phyloP scores from a whole-genome alignment of 2,113 vertebrate genomes.

The Rhabdomys dilectus region DNA sequence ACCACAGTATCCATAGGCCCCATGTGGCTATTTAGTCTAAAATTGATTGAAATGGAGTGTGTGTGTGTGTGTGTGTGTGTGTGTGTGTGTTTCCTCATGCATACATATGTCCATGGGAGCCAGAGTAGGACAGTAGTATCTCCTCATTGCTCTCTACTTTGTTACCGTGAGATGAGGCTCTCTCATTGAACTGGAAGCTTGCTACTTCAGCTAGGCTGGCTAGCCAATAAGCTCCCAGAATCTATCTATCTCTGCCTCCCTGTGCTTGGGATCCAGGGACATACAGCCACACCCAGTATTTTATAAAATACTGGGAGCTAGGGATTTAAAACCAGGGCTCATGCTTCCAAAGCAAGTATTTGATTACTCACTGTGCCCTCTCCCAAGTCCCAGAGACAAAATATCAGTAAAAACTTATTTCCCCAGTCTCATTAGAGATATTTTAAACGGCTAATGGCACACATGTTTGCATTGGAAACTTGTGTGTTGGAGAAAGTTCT shows the following conservation, averaged over 20 bases:
- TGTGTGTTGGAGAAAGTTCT: background rate
- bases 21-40: background rate
- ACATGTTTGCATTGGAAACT: background rate
- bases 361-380: background rate
- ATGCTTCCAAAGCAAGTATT: background rate
- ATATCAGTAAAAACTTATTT: background rate
- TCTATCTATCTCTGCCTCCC: background rate
- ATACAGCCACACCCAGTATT: background rate
- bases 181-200: background rate
- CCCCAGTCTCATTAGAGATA: background rate
- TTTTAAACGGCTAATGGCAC: background rate
- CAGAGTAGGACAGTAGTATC: background rate
- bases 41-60: slow-evolving; percentile 13
- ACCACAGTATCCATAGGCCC: background rate
- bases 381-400: background rate
- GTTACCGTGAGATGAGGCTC: background rate
- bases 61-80: background rate
- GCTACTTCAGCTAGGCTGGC: background rate
- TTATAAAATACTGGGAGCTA: background rate
- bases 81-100: background rate
- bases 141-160: background rate
- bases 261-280: background rate
- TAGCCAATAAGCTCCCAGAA: background rate
- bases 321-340: background rate
- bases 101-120: no score